Evolutionary conservation across 2,113 vertebrate genomes (phyloP).

Genomic region (Pseudopipra pipra): DNA sequence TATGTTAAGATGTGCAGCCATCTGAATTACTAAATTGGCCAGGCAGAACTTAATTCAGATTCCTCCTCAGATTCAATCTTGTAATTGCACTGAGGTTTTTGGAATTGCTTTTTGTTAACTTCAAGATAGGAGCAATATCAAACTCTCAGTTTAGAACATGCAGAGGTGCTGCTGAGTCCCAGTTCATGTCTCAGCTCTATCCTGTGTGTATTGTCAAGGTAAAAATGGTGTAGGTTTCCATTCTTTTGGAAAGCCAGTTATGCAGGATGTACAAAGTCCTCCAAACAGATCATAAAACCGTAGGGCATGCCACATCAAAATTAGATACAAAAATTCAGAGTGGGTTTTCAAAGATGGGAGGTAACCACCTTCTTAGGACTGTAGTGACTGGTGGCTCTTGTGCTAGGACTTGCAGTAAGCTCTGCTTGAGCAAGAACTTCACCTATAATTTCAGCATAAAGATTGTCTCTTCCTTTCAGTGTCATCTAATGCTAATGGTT

Average conservation of each 20-base stretch:
- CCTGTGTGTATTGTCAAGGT: neutral
- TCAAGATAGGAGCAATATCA: neutral
- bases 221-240: neutral
- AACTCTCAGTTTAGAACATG: neutral
- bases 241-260: neutral
- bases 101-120: neutral
- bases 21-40: neutral
- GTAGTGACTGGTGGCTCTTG: neutral
- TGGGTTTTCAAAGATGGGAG: neutral
- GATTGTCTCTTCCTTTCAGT: neutral
- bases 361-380: neutral
- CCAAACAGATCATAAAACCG: neutral
- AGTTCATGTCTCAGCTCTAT: neutral
- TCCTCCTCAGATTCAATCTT: neutral
- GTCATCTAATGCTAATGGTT: neutral
- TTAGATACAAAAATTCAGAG: neutral
- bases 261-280: neutral
- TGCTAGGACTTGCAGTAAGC: neutral
- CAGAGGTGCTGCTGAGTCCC: neutral
- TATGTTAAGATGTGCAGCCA: neutral
- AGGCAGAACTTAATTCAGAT: neutral
- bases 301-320: neutral
- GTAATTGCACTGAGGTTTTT: neutral
- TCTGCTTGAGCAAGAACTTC: neutral
- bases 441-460: neutral